These are phyloP conservation scores for Tachycineta bicolor DNA, from an alignment of 2,113 vertebrate genomes.

Conservation along the genomic window DNA sequence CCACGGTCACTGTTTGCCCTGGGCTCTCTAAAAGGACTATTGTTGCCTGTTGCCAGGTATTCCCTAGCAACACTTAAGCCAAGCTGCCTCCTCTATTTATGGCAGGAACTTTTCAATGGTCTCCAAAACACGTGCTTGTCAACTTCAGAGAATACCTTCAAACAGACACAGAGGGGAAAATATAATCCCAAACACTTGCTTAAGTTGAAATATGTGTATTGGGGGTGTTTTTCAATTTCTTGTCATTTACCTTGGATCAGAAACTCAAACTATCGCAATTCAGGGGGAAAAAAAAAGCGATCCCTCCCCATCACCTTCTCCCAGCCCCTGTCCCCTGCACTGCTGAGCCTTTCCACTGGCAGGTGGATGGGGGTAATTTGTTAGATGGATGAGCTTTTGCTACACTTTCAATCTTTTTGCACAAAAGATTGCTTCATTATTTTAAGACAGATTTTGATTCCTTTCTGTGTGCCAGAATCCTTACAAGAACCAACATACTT, in stretches of 20 bases:
- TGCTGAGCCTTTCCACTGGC: neutral
- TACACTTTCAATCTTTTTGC: neutral
- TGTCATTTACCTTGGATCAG: conserved; percentile 71
- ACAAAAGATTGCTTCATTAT: conserved; percentile 38
- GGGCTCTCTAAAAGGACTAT: conserved; percentile 83
- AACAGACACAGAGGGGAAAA: conserved; percentile 72
- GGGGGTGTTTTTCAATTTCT: conserved; percentile 62
- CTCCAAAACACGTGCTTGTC: conserved; percentile 86
- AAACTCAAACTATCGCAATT: conserved; percentile 69
- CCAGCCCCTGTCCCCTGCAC: neutral
- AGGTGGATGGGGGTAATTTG: neutral
- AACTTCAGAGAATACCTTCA: conserved; percentile 79
- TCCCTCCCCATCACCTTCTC: neutral
- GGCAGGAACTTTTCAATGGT: conserved; percentile 83
- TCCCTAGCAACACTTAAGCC: conserved; percentile 86
- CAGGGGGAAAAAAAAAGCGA: neutral
- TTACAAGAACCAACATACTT: neutral
- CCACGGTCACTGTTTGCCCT: conserved; percentile 86
- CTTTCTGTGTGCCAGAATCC: neutral
- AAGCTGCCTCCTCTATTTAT: conserved; percentile 83
- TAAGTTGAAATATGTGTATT: conserved; percentile 75
- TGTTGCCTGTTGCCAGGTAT: conserved; percentile 86
- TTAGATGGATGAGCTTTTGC: conserved; percentile 15
- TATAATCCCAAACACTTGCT: conserved; percentile 69
- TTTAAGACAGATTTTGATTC: conserved; percentile 41